A percentile compares a stretch with the other conserved stretches of the same genome.
phyloP scores from a whole-genome alignment of 2,888 invertebrate species.

The Epinotia brunnichana region DNA sequence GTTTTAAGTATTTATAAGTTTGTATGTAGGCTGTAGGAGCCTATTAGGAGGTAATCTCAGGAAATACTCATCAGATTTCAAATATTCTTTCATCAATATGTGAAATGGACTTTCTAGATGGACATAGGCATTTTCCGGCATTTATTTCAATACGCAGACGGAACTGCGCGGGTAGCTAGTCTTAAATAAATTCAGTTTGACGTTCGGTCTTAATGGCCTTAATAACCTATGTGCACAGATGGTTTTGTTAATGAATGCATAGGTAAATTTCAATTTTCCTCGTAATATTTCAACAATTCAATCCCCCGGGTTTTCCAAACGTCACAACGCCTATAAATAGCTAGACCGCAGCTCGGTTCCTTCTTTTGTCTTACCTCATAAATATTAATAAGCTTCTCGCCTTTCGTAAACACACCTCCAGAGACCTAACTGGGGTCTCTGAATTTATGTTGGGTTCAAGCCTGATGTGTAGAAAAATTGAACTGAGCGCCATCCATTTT shows the following conservation, averaged over 20 bases:
- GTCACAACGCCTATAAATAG: constrained; percentile 37
- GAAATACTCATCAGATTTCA: no score
- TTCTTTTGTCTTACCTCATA: constrained; percentile 55
- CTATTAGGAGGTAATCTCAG: no score
- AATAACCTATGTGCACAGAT: not conserved
- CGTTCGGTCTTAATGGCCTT: not conserved
- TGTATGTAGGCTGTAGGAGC: no score
- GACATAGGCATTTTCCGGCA: no score
- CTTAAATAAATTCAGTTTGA: no score
- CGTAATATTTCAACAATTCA: constrained; percentile 27
- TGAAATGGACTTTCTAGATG: no score
- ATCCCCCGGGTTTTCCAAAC: constrained; percentile 34
- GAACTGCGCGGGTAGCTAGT: no score
- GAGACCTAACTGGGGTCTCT: constrained; percentile 63
- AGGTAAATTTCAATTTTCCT: constrained; percentile 22
- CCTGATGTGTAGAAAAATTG: constrained; percentile 63
- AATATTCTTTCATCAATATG: no score
- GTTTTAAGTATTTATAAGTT: no score
- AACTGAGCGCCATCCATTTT: constrained; percentile 67
- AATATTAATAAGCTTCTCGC: constrained; percentile 65
- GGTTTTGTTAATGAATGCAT: constrained; percentile 11
- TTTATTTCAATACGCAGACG: no score
- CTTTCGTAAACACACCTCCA: constrained; percentile 59
- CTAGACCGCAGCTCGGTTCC: constrained; percentile 39
- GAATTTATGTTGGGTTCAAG: constrained; percentile 68